These are phyloP conservation scores for Parascotia fuliginaria DNA, from an alignment of 2,888 invertebrate genomes.

Conservation along the genomic window DNA sequence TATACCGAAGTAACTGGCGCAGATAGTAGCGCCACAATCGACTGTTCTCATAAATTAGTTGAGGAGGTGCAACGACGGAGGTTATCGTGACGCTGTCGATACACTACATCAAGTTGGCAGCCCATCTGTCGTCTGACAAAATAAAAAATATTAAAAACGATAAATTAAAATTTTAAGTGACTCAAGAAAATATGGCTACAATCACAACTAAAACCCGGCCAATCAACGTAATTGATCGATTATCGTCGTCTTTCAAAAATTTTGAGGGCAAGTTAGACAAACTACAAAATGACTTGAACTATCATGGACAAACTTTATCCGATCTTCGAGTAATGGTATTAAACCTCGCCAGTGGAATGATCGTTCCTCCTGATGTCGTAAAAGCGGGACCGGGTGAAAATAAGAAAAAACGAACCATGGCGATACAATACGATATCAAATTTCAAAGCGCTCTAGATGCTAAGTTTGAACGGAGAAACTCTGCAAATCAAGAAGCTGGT, in stretches of 20 bases:
- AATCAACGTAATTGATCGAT: conserved; percentile 54
- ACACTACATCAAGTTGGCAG: background rate
- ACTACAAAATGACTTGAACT: conserved; percentile 64
- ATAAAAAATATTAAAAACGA: too few relatives aligned
- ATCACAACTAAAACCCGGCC: conserved; percentile 46
- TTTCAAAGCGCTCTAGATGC: background rate
- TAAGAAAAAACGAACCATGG: conserved; percentile 48
- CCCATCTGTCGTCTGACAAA: too few relatives aligned
- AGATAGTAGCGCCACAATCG: too few relatives aligned
- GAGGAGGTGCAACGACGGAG: too few relatives aligned
- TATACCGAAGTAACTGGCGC: too few relatives aligned
- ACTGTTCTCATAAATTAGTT: too few relatives aligned
- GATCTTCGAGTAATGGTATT: conserved; percentile 62
- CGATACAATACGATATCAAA: conserved; percentile 50
- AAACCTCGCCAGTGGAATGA: conserved; percentile 51
- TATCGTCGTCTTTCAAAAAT: conserved; percentile 59
- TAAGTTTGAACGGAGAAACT: background rate
- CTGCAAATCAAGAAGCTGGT: too few relatives aligned
- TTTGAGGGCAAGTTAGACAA: conserved; percentile 71
- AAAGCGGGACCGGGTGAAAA: too few relatives aligned
- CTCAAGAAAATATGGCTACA: conserved; percentile 26
- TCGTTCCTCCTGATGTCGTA: conserved; percentile 38
- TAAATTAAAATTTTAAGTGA: too few relatives aligned
- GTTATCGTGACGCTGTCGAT: too few relatives aligned
- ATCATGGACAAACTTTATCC: conserved; percentile 61